Base-by-base conservation (phyloP, 2,113 vertebrate species). In the Marmota monax region DNA sequence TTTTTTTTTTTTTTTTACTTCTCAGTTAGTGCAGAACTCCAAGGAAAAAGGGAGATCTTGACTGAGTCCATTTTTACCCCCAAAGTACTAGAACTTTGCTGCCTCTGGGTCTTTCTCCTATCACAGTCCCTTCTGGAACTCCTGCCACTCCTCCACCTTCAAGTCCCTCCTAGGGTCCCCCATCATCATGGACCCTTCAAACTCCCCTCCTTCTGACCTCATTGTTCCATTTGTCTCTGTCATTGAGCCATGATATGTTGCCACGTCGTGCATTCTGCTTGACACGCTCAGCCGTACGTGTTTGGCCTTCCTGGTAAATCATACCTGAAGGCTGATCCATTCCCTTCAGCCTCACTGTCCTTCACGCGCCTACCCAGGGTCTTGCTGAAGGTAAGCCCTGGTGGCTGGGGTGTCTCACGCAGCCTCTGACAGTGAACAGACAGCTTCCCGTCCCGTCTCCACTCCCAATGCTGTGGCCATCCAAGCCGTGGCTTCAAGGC, bases 131-230 rank as follows among this genome's bases (percentile, higher is more conserved):
- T 10, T 73, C 32, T n/a, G 79, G 67, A 51, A 4, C 1, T 10
- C 51, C 39, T 17, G 9, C 58, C 7, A 0, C 2, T 73, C 2
- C 39, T 39, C 17, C 9, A 79, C 22, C 34, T 80, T 53, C 85
- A 94, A 94, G 97, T 95, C 90, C 73, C 84, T 48, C 63, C 84
- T 27, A 23, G 63, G 45, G 16, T 45, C 34, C 13, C 12, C 8
- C 34, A 42, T 27, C 34, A 42, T 37, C 0, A 0, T 4, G 23
- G 53, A 5, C 5, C 39, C 48, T 18, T 2, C 32, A 14, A 3
- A 16, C 17, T 22, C 73, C 25, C 10, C 42, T 29, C 5, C n/a
- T 5, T n/a, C 53, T 27, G 42, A 25, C 4, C 37, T 85, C 84
- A 92, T 25, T 3, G 3, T n/a, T 29, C 51, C 14, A n/a, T 14